These are phyloP conservation scores for Pterocles orientalis DNA, from an alignment of 2,113 vertebrate species.

Conservation along the genomic window DNA sequence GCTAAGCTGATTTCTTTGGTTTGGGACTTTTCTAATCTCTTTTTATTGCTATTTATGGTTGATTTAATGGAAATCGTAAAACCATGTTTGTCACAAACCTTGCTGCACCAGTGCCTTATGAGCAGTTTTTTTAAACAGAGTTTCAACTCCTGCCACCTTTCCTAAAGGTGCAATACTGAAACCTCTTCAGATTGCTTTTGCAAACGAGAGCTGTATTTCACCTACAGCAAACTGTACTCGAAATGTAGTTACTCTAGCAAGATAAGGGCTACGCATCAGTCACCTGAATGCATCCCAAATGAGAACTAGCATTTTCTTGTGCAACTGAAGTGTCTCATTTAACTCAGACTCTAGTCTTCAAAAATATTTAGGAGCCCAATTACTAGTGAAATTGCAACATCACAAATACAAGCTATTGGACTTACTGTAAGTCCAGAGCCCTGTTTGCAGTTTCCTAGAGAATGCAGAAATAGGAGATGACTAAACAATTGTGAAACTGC, in stretches of 20 bases:
- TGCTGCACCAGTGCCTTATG: slow-evolving; percentile 63
- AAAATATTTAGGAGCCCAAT: background rate
- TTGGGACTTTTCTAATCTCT: slow-evolving; percentile 30
- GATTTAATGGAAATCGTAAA: background rate
- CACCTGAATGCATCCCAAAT: background rate
- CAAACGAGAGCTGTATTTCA: background rate
- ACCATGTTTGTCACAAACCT: background rate
- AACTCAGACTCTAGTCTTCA: background rate
- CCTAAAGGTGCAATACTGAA: background rate
- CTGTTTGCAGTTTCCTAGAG: background rate
- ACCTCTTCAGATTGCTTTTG: background rate
- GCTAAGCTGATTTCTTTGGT: background rate
- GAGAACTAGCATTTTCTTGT: background rate
- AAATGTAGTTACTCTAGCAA: background rate
- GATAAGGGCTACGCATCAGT: background rate
- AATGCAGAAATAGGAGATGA: background rate
- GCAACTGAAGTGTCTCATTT: background rate
- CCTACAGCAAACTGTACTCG: background rate
- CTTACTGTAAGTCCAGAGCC: background rate
- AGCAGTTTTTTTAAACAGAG: background rate
- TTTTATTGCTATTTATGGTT: slow-evolving; percentile 37
- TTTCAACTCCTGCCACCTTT: background rate
- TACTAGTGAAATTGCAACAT: background rate
- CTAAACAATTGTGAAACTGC: background rate
- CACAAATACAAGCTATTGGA: background rate